Conservation (phyloP, 53 echinoderm and acorn worm species). For the Temnopleurus reevesii region DNA sequence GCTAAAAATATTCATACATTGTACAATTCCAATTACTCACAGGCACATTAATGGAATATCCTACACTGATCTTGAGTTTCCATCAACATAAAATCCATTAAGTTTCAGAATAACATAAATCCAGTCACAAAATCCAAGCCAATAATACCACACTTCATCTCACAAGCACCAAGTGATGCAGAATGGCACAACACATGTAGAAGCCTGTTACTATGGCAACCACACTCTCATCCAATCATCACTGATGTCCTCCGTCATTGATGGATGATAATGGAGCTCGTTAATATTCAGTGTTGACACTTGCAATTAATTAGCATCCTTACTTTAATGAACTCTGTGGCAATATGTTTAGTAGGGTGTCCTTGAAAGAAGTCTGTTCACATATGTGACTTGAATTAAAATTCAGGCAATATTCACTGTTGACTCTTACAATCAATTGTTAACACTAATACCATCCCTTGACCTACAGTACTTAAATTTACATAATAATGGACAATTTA, state of each 20-base stretch:
- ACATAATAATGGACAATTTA: too few species aligned
- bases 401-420: too few species aligned
- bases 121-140: too few species aligned
- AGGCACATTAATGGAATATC: too few species aligned
- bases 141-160: not conserved
- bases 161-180: not conserved
- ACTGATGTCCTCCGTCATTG: not conserved
- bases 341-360: not conserved
- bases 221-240: not conserved
- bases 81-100: too few species aligned
- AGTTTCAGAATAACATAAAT: too few species aligned
- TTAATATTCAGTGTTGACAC: conserved; percentile 12
- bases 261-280: not conserved
- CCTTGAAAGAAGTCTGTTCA: not conserved
- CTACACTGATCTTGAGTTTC: too few species aligned
- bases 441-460: too few species aligned
- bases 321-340: not conserved
- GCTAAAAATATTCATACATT: too few species aligned
- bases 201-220: conserved; percentile 12
- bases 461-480: too few species aligned
- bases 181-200: not conserved
- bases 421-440: too few species aligned
- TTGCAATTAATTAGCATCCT: conserved; percentile 8
- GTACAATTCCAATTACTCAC: too few species aligned
- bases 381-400: not conserved